phyloP scores from a whole-genome alignment of 1,140 invertebrate genomes.

The Nixonia krombeini region DNA sequence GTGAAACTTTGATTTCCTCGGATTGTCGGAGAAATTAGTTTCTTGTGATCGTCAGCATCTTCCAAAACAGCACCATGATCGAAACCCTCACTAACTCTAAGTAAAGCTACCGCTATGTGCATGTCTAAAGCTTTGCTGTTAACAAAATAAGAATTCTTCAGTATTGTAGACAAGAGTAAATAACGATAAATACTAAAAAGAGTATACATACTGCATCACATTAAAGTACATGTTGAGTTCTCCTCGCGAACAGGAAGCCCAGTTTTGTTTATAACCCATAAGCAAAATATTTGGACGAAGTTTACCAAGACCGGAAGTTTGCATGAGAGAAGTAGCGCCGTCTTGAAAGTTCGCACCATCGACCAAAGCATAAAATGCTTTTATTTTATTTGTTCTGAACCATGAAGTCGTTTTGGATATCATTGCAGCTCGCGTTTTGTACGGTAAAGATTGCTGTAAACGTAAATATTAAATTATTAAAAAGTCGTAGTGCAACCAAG shows the following conservation, averaged over 20 bases:
- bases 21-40: slow-evolving; percentile 54
- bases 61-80: slow-evolving; percentile 79
- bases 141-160: slow-evolving; percentile 52
- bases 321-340: slow-evolving; percentile 80
- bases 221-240: slow-evolving; percentile 90
- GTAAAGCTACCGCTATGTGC: slow-evolving; percentile 89
- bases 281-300: slow-evolving; percentile 90
- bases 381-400: slow-evolving; percentile 88
- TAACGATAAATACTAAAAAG: no score
- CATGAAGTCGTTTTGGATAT: slow-evolving; percentile 80
- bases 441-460: slow-evolving; percentile 71
- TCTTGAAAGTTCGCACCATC: slow-evolving; percentile 85
- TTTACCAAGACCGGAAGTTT: slow-evolving; percentile 90
- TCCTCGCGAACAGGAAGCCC: slow-evolving; percentile 81
- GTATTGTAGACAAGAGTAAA: no score
- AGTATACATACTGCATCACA: slow-evolving; percentile 83
- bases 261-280: slow-evolving; percentile 94
- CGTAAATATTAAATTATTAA: background rate
- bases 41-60: slow-evolving; percentile 66
- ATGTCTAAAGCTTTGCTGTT: slow-evolving; percentile 92
- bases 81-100: slow-evolving; percentile 87
- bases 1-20: slow-evolving; percentile 75
- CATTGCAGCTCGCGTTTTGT: slow-evolving; percentile 73
- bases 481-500: background rate
- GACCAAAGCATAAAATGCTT: slow-evolving; percentile 91